A percentile compares a stretch with the other conserved stretches of the same genome.
phyloP scores from a whole-genome alignment of 2,888 invertebrate genomes.

The Luffia ferchaultella region DNA sequence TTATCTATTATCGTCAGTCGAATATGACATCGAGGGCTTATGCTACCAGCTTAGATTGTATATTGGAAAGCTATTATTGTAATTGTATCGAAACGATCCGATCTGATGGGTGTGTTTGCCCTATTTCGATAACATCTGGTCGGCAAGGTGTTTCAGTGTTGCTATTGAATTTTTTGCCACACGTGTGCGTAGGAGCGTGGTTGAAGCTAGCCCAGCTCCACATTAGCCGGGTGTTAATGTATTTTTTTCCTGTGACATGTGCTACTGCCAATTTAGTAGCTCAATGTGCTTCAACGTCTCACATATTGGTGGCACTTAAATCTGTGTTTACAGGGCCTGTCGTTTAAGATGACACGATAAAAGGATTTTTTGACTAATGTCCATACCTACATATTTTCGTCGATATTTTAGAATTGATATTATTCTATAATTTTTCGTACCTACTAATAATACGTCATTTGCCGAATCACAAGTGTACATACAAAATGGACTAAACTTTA shows the following conservation, averaged over 20 bases:
- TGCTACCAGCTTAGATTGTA: too few species aligned
- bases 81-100: conserved; percentile 19
- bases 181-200: conserved; percentile 25
- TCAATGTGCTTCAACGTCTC: too few species aligned
- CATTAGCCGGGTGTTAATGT: conserved; percentile 56
- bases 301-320: too few species aligned
- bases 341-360: too few species aligned
- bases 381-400: too few species aligned
- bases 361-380: too few species aligned
- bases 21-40: too few species aligned
- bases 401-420: too few species aligned
- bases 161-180: conserved; percentile 30
- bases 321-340: too few species aligned
- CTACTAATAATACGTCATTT: neutral
- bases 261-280: conserved; percentile 52
- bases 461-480: neutral
- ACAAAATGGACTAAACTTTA: neutral
- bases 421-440: too few species aligned
- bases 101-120: conserved; percentile 25
- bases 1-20: too few species aligned
- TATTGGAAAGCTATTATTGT: conserved; percentile 3
- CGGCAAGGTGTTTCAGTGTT: conserved; percentile 48
- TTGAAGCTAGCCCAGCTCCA: conserved; percentile 24
- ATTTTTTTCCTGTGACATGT: conserved; percentile 53
- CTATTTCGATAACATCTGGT: conserved; percentile 50